Evolutionary conservation across 1,140 invertebrate species (phyloP), one percentile per base, ranked within the genome.

Genomic region (Sweltsa coloradensis): DNA sequence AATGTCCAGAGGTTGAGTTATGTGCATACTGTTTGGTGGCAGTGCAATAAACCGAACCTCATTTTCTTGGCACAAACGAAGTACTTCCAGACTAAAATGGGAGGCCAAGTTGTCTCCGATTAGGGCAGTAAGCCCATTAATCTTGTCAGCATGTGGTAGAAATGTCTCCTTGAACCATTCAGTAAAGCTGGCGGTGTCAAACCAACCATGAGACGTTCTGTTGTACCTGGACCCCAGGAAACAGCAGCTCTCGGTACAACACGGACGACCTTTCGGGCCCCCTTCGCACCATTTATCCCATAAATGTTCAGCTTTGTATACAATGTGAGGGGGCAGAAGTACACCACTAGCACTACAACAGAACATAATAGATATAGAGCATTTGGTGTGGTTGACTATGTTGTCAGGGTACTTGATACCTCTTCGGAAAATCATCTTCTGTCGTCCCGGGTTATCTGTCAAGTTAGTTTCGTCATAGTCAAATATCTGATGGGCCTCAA

Each of bases 391-490:
- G 51, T 65, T 62, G 16, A 57, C 41, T 9, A 65, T 50, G 22
- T 52, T 53, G 51, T 64, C 58, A 3, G 60, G 57, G 44, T 64
- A 59, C 53, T 64, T 64, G 25, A 45, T 49, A 6, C 55, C 56
- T 42, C 58, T 53, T 27, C 56, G 56, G 39, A 53, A 50, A 14
- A 63, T 49, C 16, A 50, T 39, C 49, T 57, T 58, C 52, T 59
- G 49, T 14, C 49, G 52, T 22, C 61, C 60, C 6, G 59, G 57
- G 52, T 69, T 57, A 50, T 67, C 64, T 0, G 46, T 53, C 14
- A 65, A 48, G 51, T 67, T 66, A 3, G 62, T 69, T 53, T 67
- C 62, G 51, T 70, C 66, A 52, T 60, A 69, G 50, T 69, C 69
- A n/a, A 56, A 50, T 37, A 60, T 52, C 34, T 54, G 45, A 16